Base-by-base conservation (phyloP, 1,140 invertebrate species). In the Ooceraea biroi region DNA sequence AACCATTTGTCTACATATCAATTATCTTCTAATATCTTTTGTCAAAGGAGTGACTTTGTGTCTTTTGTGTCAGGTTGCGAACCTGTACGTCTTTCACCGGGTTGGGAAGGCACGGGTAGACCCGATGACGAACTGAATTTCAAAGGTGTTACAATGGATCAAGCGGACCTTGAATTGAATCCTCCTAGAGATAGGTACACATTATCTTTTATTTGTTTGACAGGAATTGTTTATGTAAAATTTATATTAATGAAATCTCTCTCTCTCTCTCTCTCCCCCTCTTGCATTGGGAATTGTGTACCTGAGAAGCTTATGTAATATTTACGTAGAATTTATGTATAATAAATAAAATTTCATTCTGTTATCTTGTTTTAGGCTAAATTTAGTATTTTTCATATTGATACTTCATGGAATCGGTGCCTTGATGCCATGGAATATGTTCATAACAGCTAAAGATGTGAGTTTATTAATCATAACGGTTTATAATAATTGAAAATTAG, bases 391-490 rank as follows among this genome's bases (percentile, higher is more conserved):
- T 93, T 94, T 99, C 3, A 99, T 98, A 61, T 96, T 99, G 91
- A 87, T 99, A 69, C 95, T 99, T 46, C 99, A 99, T 94, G 99
- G 99, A n/a, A 96, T 99, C 83, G 99, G 99, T 12, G 97, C 97
- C 0, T 95, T 99, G 46, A 98, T 99, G 95, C 98, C 99, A 17
- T 99, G 99, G 99, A 99, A 99, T 94, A 99, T 99, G 98, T 99
- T 99, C 93, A 99, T 99, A 88, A 99, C 98, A 72, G 98, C 99
- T 10, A 97, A 97, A 93, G 88, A 93, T 85, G 98, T 98, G 95
- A 96, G 96, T n/a, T 2, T 36, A 36, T 36, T 25, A 27, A 36
- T 44, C 65, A 48, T 48, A 30, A 50, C n/a, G 22, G 61, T 65
- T 55, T 36, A 52, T 60, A 66, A 44, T 77, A 19, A 63, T 41